Base-by-base conservation (phyloP, 2,888 invertebrate species). In the Leptopilina drosophilae region DNA sequence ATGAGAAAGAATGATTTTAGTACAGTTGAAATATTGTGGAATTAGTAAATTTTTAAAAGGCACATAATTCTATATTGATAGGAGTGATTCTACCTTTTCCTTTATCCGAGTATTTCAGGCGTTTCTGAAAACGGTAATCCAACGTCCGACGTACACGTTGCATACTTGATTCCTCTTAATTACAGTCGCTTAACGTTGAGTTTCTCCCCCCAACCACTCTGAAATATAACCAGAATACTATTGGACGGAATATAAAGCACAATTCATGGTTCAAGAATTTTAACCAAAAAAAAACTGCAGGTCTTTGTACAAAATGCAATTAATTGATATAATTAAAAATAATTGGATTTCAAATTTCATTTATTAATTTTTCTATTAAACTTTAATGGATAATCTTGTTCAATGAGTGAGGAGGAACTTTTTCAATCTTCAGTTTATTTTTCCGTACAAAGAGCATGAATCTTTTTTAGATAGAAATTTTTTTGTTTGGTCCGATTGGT, bases 141-240 rank as follows among this genome's bases (percentile, higher is more conserved):
- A 83, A 83, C 82, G 87, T 84, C 84, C 83, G 76, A 81, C 81
- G 82, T 83, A 85, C 83, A 83, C 80, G 83, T 81, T 85, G 86
- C 86, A 87, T 87, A 88, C 88, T 88, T 87, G 89, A 89, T 90
- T 88, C 86, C 87, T 87, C 87, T 89, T 89, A 89, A 90, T 90
- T 90, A 88, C 88, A 87, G 82, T 83, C 85, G 85, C 86, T 88
- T 85, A 87, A 84, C 86, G 82, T 82, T 84, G 81, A 80, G 79
- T 82, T 79, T 82, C 77, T 7, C 83, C 77, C 83, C 80, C 83
- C 78, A 20, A 20, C 20, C 20, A 20, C 33, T 77, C 81, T 82
- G 77, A 86, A 87, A 87, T 88, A 86, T 86, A 88, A 87, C 83
- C 84, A 87, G 78, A 78, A 73, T n/a, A 40, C 33, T 73, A 73